Conservation (phyloP, 2,113 vertebrate genomes). For the Caracal caracal region DNA sequence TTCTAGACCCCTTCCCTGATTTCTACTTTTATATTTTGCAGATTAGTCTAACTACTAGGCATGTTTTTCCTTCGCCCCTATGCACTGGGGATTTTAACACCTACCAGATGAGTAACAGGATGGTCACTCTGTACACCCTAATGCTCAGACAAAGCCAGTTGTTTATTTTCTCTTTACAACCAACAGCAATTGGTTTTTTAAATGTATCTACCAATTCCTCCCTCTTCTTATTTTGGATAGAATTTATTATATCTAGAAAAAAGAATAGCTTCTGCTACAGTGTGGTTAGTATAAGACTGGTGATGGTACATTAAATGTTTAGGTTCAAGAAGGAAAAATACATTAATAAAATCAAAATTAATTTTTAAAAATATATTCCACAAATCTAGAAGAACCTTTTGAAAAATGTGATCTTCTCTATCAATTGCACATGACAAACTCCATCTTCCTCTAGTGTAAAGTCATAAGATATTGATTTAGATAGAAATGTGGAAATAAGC, state of each 20-base stretch:
- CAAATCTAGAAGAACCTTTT: not conserved
- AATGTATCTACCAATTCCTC: not conserved
- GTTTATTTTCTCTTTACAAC: not conserved
- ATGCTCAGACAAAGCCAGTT: not conserved
- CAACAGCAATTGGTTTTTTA: not conserved
- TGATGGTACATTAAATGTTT: not conserved
- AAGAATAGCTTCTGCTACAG: not conserved
- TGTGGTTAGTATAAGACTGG: not conserved
- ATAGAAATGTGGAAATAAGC: conserved; percentile 12
- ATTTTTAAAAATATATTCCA: not conserved
- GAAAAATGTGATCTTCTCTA: not conserved
- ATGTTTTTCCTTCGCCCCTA: not conserved
- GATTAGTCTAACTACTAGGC: not conserved
- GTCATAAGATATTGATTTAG: not conserved
- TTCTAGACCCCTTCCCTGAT: not conserved
- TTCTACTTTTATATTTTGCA: not conserved
- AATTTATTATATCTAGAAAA: not conserved
- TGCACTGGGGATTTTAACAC: not conserved
- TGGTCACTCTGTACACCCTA: not conserved
- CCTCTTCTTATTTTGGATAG: not conserved
- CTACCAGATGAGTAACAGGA: not conserved
- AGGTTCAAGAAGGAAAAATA: not conserved
- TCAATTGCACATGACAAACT: not conserved
- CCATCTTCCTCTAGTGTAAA: conserved; percentile 12
- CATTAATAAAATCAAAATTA: conserved; percentile 32